phyloP scores from a whole-genome alignment of 2,888 invertebrate species.

The Diarsia brunnea region DNA sequence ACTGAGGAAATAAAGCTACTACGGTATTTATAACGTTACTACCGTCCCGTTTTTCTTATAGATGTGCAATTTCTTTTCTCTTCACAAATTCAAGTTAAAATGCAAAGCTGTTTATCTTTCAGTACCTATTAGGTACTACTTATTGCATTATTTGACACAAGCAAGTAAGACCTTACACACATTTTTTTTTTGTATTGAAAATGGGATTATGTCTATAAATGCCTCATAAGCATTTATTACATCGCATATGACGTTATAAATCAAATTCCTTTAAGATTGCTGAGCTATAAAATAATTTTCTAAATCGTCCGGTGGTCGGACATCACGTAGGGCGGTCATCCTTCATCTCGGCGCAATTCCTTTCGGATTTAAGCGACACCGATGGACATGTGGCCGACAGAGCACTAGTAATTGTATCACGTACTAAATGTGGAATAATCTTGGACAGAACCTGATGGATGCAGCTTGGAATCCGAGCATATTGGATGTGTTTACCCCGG shows the following conservation, averaged over 20 bases:
- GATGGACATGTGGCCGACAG: constrained; percentile 70
- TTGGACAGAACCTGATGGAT: constrained; percentile 63
- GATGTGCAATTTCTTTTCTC: constrained; percentile 8
- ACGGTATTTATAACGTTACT: constrained; percentile 58
- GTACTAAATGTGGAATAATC: constrained; percentile 71
- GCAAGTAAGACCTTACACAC: neutral
- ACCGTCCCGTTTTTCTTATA: constrained; percentile 17
- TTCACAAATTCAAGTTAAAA: neutral
- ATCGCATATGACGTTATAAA: constrained; percentile 41
- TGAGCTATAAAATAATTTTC: constrained; percentile 72
- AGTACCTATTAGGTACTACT: neutral
- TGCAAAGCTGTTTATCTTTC: neutral
- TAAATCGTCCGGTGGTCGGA: constrained; percentile 71
- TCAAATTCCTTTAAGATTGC: constrained; percentile 62
- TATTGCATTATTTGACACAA: neutral
- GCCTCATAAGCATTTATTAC: constrained; percentile 11
- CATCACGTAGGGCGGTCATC: constrained; percentile 79
- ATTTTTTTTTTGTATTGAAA: neutral
- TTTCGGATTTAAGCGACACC: constrained; percentile 67
- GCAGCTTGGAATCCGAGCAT: constrained; percentile 30
- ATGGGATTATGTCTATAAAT: neutral
- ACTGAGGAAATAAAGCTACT: constrained; percentile 53
- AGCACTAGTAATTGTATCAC: constrained; percentile 74
- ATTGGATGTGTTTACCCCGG: constrained; percentile 30
- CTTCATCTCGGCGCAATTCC: constrained; percentile 74